phyloP scores from a whole-genome alignment of 2,113 vertebrate species.

The Choloepus hoffmanni region DNA sequence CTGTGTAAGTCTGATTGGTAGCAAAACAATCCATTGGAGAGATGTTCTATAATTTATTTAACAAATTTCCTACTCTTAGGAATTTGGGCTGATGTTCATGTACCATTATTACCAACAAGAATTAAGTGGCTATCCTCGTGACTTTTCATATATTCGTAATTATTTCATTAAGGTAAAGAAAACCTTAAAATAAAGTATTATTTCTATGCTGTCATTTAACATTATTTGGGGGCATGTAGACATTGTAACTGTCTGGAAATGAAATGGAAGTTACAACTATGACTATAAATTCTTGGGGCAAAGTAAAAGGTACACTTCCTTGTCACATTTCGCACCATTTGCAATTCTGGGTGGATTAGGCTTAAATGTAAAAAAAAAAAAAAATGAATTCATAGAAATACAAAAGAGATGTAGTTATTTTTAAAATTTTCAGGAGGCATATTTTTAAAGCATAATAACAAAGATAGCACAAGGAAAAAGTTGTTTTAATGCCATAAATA shows the following conservation, averaged over 20 bases:
- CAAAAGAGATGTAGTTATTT: background rate
- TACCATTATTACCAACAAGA: slow-evolving; percentile 47
- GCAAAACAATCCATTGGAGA: background rate
- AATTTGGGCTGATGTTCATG: background rate
- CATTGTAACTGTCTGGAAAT: background rate
- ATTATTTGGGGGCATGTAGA: background rate
- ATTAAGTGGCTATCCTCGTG: background rate
- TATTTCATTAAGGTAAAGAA: slow-evolving; percentile 34
- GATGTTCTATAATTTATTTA: background rate
- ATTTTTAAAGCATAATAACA: background rate
- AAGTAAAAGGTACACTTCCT: slow-evolving; percentile 17
- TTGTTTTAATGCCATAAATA: slow-evolving; percentile 41
- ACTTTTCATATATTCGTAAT: background rate
- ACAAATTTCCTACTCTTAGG: background rate
- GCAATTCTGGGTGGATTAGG: background rate
- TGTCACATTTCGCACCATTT: background rate
- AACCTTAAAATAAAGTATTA: background rate
- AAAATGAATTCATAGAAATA: background rate
- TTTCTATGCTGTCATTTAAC: slow-evolving; percentile 8
- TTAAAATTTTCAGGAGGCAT: background rate
- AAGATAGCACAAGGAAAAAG: background rate
- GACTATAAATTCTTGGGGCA: slow-evolving; percentile 27
- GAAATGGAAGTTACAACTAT: background rate
- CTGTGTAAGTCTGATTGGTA: background rate
- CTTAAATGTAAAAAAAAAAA: background rate